These are phyloP conservation scores for Panthera leo DNA, from an alignment of 2,113 vertebrate species.

Conservation along the genomic window DNA sequence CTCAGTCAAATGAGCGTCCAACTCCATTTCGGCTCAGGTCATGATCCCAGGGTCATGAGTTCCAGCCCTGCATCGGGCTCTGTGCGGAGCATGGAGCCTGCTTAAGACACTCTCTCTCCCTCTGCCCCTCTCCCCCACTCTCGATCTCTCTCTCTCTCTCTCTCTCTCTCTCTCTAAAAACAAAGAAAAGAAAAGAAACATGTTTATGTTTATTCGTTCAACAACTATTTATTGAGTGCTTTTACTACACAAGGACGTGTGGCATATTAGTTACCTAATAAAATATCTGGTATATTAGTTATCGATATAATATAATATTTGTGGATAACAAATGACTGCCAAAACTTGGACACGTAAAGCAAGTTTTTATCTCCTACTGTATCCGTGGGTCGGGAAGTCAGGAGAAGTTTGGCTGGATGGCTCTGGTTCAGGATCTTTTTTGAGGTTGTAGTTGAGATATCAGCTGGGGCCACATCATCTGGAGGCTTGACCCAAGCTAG, in stretches of 20 bases:
- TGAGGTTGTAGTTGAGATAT: neutral
- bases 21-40: no score
- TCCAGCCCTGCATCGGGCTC: no score
- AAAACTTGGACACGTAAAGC: neutral
- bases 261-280: neutral
- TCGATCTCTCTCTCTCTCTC: no score
- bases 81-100: no score
- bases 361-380: neutral
- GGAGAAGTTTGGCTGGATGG: neutral
- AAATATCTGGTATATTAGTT: neutral
- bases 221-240: neutral
- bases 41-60: no score
- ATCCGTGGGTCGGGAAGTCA: neutral
- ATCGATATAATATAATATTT: neutral
- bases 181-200: neutral
- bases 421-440: neutral
- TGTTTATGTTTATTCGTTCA: neutral
- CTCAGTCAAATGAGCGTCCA: no score
- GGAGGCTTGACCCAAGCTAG: neutral
- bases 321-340: neutral
- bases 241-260: neutral
- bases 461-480: neutral
- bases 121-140: no score
- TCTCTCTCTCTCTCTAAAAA: no score
- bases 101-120: no score